Evolutionary conservation across 1,140 invertebrate genomes (phyloP), one percentile per base, ranked within the genome.

Genomic region (Holotrichia oblita): DNA sequence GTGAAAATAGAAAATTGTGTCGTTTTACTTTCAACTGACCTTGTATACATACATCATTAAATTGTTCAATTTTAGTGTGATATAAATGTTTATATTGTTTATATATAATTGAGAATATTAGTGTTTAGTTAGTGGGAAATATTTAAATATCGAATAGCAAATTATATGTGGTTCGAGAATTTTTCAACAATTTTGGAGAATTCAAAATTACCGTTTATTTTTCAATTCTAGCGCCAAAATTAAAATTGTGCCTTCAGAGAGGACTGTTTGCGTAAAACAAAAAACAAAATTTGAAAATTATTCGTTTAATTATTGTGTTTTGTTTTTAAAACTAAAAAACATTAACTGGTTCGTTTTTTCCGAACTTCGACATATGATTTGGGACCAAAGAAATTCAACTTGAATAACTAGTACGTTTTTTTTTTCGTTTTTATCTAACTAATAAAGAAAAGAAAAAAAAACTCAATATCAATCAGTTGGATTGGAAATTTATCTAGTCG

Each of bases 161-260:
- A 22, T 12, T 55, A 17, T 55, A 41, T 41, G 17, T 22, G 41
- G 41, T 34, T 64, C 6, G 48, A 78, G 8, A 72, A 42, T 73
- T 73, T 22, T 75, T 74, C 20, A 73, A 73, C 12, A 44, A 12
- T 41, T 40, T 14, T 48, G 73, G 73, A 40, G 40, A 72, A 69
- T 55, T 40, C 17, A 14, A 17, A 7, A 55, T n/a, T 76, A 40
- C 27, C 40, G 20, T 40, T 34, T 48, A 12, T 7, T 24, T 77
- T 27, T 8, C 10, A 40, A 77, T 17, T 40, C n/a, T 24, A 40
- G 27, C 61, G 61, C 61, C 73, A 74, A 74, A 74, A 74, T 74
- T 78, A 80, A 80, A 82, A 81, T 81, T 80, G 82, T 83, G 82
- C 82, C 82, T 83, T 83, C 77, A 59, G 55, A 40, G 79, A 80